phyloP scores from a whole-genome alignment of 2,888 invertebrate genomes.

The Stenodema calcarata region DNA sequence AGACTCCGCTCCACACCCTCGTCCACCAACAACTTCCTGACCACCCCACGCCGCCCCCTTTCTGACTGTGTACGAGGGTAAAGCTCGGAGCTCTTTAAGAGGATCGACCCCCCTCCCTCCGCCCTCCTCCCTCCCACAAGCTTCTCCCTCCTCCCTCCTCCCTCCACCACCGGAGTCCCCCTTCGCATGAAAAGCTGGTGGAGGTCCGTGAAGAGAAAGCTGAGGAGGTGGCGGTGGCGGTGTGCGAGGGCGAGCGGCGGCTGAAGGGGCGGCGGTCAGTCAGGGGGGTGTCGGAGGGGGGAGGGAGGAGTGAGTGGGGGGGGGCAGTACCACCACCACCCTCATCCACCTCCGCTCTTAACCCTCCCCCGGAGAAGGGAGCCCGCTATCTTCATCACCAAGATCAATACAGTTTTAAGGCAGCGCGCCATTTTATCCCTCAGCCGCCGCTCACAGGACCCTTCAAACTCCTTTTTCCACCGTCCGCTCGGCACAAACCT shows the following conservation, averaged over 20 bases:
- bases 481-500: background rate
- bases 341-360: background rate
- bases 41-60: background rate
- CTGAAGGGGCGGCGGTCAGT: too few relatives aligned
- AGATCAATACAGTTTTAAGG: slow-evolving; percentile 51
- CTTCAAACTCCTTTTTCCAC: background rate
- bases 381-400: slow-evolving; percentile 41
- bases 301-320: background rate
- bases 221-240: background rate
- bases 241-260: too few relatives aligned
- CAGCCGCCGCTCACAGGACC: slow-evolving; percentile 6
- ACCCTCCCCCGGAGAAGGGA: background rate
- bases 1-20: background rate
- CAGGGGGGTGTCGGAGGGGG: background rate
- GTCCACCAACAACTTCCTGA: background rate
- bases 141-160: background rate
- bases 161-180: background rate
- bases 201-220: background rate
- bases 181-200: background rate
- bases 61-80: too few relatives aligned
- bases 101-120: background rate
- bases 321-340: background rate
- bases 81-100: slow-evolving; percentile 29
- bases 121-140: background rate
- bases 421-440: slow-evolving; percentile 48